phyloP scores from a whole-genome alignment of 2,113 vertebrate genomes.

The Dascyllus trimaculatus region DNA sequence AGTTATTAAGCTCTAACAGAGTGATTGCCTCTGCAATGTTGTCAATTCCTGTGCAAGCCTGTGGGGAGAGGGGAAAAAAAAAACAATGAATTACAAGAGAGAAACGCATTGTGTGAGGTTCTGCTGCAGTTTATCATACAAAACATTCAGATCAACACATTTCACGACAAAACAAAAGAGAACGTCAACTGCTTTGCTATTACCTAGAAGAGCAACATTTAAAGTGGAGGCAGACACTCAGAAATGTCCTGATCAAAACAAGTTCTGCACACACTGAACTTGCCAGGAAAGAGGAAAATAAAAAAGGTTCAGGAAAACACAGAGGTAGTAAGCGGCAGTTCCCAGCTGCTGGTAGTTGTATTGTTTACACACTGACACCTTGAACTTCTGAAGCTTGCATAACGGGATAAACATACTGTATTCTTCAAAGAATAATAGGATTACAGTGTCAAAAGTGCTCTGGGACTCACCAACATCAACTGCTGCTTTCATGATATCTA shows the following conservation, averaged over 20 bases:
- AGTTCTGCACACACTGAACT: neutral
- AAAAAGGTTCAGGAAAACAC: neutral
- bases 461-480: neutral
- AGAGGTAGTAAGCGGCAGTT: too few relatives aligned
- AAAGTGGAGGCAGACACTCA: neutral
- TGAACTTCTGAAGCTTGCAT: neutral
- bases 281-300: neutral
- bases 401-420: neutral
- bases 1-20: conserved; percentile 99
- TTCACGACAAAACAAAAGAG: neutral
- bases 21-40: conserved; percentile 99
- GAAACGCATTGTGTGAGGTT: conserved; percentile 10
- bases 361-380: neutral
- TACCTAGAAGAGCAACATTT: neutral
- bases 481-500: conserved; percentile 3
- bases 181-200: neutral
- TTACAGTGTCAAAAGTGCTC: neutral
- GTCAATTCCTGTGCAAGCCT: conserved; percentile 99
- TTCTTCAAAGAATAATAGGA: neutral
- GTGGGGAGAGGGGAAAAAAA: conserved; percentile 58
- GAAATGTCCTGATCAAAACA: neutral
- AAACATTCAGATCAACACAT: neutral
- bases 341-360: neutral
- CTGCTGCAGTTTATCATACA: neutral
- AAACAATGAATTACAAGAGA: conserved; percentile 18